Evolutionary conservation across 2,888 invertebrate species (phyloP), one percentile per base, ranked within the genome.

Genomic region (Omphaloscelis lunosa): DNA sequence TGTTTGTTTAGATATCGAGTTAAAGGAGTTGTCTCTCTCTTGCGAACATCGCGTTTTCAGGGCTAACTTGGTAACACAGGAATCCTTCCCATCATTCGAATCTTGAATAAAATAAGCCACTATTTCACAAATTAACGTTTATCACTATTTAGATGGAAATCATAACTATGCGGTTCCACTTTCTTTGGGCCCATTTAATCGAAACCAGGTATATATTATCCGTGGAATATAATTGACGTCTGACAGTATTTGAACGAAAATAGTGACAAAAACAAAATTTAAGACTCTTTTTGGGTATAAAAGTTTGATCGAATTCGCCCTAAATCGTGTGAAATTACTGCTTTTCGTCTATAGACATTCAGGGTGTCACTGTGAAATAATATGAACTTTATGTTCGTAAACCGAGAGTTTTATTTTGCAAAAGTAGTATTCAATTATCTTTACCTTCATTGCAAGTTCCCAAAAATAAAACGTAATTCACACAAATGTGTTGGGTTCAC

Each of bases 401-500:
- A 17, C 41, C 1, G 17, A 65, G 9, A 63, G 7, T 29, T 61
- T 61, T 20, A 29, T 12, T 29, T 20, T 61, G 11, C 29, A 29
- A 29, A 61, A 61, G 6, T 12, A 53, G 9, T 9, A 9, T 53
- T 53, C 17, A 48, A 48, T 9, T 53, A 53, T 53, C 9, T 53
- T 23, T 9, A 56, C 56, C 2, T 39, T n/a, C 15, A 62, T 62
- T 48, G 62, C 12, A 48, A 53, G 12, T 12, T 56, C 12, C 59
- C 27, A 56, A 67, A 78, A 53, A 77, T 71, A 65, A n/a, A 74
- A 59, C 23, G 15, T 27, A 48, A 9, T 66, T 23, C n/a, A 12
- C 39, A 39, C 8, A 61, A 56, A 68, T 34, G 6, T 48, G 51
- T 20, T 75, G 29, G 41, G 11, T 59, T 41, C 87, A 86, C 76